Evolutionary conservation across 2,888 invertebrate species (phyloP).

Genomic region (Iphiclides podalirius): DNA sequence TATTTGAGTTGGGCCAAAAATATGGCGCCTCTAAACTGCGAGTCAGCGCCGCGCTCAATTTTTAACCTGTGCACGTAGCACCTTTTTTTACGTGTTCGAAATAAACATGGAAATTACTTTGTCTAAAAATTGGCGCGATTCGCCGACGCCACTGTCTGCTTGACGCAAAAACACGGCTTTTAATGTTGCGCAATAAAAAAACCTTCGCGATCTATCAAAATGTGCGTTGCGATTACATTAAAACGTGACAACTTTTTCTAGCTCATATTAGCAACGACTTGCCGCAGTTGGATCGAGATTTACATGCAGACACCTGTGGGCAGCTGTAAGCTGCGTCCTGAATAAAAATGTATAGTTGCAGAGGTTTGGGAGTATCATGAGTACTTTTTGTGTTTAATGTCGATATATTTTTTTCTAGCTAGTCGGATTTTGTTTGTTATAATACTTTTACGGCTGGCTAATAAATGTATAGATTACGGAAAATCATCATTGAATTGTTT

Average conservation of each 20-base stretch:
- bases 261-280: neutral
- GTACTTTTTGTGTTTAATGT: too few relatives aligned
- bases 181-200: neutral
- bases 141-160: neutral
- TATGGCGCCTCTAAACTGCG: slow-evolving; percentile 12
- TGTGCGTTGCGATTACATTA: neutral
- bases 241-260: neutral
- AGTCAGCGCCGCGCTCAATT: slow-evolving; percentile 6
- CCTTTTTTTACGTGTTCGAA: slow-evolving; percentile 13
- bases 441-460: too few relatives aligned
- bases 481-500: too few relatives aligned
- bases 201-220: neutral
- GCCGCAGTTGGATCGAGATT: too few relatives aligned
- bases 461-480: too few relatives aligned
- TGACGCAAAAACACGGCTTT: neutral
- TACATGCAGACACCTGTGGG: too few relatives aligned
- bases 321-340: too few relatives aligned
- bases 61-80: slow-evolving; percentile 9
- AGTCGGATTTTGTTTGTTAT: too few relatives aligned
- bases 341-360: too few relatives aligned
- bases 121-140: neutral
- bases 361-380: too few relatives aligned
- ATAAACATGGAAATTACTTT: slow-evolving; percentile 8
- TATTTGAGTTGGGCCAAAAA: slow-evolving; percentile 17
- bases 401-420: too few relatives aligned